Conservation (phyloP, 2,797 vertebrate species). For the Carapus acus region DNA sequence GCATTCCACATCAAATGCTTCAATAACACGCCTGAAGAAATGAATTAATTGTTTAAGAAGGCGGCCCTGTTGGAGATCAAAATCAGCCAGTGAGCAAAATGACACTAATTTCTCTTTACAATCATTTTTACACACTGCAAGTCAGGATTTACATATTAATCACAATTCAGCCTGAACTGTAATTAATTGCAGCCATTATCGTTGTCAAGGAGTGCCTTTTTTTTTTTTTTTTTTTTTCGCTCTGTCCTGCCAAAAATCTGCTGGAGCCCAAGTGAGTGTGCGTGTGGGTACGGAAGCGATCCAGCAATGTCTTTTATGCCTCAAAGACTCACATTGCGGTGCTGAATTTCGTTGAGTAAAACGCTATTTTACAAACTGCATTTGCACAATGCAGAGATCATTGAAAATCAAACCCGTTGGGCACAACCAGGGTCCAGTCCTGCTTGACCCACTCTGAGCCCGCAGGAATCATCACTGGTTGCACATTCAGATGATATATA, state of each 20-base stretch:
- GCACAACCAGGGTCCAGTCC: too few species aligned
- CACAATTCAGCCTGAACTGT: slow-evolving; percentile 38
- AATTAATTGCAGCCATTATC: slow-evolving; percentile 32
- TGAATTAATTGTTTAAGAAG: slow-evolving; percentile 49
- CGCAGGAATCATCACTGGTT: too few species aligned
- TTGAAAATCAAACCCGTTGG: slow-evolving; percentile 1
- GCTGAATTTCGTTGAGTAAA: background rate
- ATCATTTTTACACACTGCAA: slow-evolving; percentile 7
- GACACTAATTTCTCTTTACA: slow-evolving; percentile 22
- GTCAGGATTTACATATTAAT: slow-evolving; percentile 48
- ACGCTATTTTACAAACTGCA: background rate
- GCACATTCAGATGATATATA: too few species aligned
- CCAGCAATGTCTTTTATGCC: slow-evolving; percentile 1
- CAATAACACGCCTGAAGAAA: slow-evolving; percentile 46
- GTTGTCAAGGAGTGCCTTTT: background rate
- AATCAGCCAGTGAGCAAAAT: slow-evolving; percentile 35
- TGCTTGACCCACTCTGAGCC: too few species aligned
- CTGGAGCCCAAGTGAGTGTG: too few species aligned
- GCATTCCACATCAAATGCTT: slow-evolving; percentile 47
- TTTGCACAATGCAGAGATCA: slow-evolving; percentile 5
- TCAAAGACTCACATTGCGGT: slow-evolving; percentile 1
- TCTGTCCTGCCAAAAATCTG: too few species aligned
- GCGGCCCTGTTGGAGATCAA: slow-evolving; percentile 52
- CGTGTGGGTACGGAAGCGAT: too few species aligned
- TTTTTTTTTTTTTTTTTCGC: too few species aligned